Base-by-base conservation (phyloP, 2,797 vertebrate genomes). In the Cuculus canorus region DNA sequence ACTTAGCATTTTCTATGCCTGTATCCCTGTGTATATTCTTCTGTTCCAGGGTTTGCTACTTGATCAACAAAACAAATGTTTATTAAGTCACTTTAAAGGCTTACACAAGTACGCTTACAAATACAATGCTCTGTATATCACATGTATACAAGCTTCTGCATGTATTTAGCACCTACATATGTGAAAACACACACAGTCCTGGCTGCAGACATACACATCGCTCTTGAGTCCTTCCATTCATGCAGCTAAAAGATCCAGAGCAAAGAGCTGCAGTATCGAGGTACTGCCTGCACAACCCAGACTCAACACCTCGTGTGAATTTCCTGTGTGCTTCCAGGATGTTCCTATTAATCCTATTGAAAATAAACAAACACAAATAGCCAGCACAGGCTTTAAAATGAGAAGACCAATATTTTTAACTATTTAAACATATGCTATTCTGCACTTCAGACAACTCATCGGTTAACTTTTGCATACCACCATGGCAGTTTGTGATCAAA, bases 381-480 rank as follows among this genome's bases (percentile, higher is more conserved):
- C 15, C 61, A 89, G 9, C 0, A 0, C 18, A 76, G 43, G 17
- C 21, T 56, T 73, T 61, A 14, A 60, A 57, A 60, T 8, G 30
- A 88, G n/a, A 80, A 57, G 13, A 76, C 17, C 15, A n/a, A 16
- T 81, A 56, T 68, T 93, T 61, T 41, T 61, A 89, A 48, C 60
- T 79, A 48, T 72, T 95, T 90, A 78, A 96, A 68, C 48, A n/a
- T 21, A 43, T 41, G 59, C 79, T 81, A 37, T 88, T 89, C 88
- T 89, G 68, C 60, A 41, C 45, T 94, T 73, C 59, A 80, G 35
- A 41, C 4, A 88, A 53, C 39, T 92, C 43, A 78, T 72, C 77
- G 66, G 45, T 75, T 92, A 82, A 88, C 85, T 90, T 86, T 88
- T 45, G 63, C 47, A 32, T 21, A 35, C 24, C 60, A 64, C 33